Evolutionary conservation across 2,888 invertebrate genomes (phyloP), one percentile per base, ranked within the genome.

Genomic region (Nysson spinosus): DNA sequence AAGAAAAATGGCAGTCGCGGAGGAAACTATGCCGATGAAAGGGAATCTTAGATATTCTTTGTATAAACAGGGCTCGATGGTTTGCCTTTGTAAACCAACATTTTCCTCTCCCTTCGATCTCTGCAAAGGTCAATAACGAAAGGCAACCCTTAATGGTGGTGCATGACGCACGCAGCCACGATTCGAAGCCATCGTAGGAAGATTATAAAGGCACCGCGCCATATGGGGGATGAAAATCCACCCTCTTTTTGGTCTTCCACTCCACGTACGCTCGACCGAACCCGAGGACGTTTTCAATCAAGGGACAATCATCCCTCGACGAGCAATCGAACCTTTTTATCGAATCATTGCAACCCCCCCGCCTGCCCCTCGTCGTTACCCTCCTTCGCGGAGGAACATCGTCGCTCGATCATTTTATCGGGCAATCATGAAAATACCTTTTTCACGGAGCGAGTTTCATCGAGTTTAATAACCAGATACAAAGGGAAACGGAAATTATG

Each of bases 301-400:
- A 77, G 79, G 78, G 77, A 79, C 78, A 80, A 80, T 80, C 80
- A 78, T 80, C 78, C 79, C 79, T 73, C 78, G 75, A 76, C 74
- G 69, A 75, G 72, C 76, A 62, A 72, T 68, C 73, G 76, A 80
- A 70, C 72, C 67, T 62, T 79, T 79, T 74, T 78, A 75, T 79
- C 77, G 71, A 69, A 80, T 75, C 76, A 74, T 75, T 72, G 71
- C 51, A 46, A 50, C 54, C 68, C 56, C 43, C 34, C 62, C 57
- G 67, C 32, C 28, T 43, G 54, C 54, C 68, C 56, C 43, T 37
- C 62, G 61, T 70, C 32, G 37, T 43, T 54, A 58, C 72, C 62
- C 56, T 46, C 39, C 52, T 32, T 20, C 9, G 12, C 26, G 52
- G 19, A 55, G 71, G 46, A 44, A 64, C 64, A 64, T 46, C 58